A percentile compares a stretch with the other conserved stretches of the same genome.
phyloP scores from a whole-genome alignment of 2,797 vertebrate genomes.

The Cyprinodon diabolis region DNA sequence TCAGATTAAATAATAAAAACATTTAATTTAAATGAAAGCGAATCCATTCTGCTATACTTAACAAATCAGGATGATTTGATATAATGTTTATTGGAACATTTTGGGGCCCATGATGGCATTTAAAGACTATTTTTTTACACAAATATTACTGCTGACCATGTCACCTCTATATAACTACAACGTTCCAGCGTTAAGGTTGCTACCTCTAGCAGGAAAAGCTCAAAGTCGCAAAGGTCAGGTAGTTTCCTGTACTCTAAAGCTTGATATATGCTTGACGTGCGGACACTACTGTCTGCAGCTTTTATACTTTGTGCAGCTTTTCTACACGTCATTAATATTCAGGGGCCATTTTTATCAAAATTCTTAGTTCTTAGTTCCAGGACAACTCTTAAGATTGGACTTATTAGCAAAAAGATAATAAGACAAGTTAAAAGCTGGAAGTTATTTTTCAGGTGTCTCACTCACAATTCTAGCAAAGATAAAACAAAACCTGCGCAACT shows the following conservation, averaged over 20 bases:
- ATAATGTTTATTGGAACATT: neutral
- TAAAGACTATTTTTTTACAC: neutral
- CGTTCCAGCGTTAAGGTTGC: neutral
- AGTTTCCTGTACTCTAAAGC: neutral
- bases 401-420: too few relatives aligned
- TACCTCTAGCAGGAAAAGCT: neutral
- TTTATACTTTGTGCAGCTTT: too few relatives aligned
- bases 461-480: too few relatives aligned
- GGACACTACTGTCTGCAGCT: too few relatives aligned
- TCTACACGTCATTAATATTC: too few relatives aligned
- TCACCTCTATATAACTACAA: neutral
- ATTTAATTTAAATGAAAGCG: neutral
- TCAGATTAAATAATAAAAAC: neutral
- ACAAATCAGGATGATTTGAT: neutral
- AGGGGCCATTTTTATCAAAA: too few relatives aligned
- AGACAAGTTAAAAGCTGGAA: too few relatives aligned
- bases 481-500: too few relatives aligned
- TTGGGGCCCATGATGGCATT: neutral
- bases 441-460: too few relatives aligned
- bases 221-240: neutral
- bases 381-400: too few relatives aligned
- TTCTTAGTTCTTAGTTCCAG: too few relatives aligned
- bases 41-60: neutral
- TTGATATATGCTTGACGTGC: too few relatives aligned
- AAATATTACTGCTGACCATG: neutral